Base-by-base conservation (phyloP, 2,888 invertebrate species). In the Tipula vernalis region DNA sequence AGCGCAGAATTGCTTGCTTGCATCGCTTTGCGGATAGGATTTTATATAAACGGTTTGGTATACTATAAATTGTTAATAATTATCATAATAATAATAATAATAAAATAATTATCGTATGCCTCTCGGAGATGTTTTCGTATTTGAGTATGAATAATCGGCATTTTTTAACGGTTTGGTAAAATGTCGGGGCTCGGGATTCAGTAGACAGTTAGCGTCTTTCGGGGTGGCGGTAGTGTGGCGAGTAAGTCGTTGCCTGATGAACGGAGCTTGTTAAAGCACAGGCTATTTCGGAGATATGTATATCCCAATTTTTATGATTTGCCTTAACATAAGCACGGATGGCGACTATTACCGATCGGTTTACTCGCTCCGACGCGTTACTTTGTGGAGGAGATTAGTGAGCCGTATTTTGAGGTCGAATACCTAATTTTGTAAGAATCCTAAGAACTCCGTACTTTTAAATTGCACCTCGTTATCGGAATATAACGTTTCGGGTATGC, bases 281-380 rank as follows among this genome's bases (percentile, higher is more conserved):
- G 0, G 88, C 88, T 8, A 89, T 86, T 41, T 89, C 41, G 1
- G 88, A 86, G n/a, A 90, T 86, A 83, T 89, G 83, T 42, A 85
- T 86, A 86, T 89, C 89, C 89, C 88, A 89, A 5, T 85, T 51
- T 13, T 86, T 86, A 42, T 88, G 88, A 39, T 88, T 87, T 18
- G 87, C 85, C 0, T 71, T 47, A 5, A 89, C 86, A 84, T 88
- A 89, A 0, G 88, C 87, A 13, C 89, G 84, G 5, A 90, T 88
- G 87, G 89, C 89, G 1, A 89, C 89, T 10, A 88, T 89, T 3
- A 90, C 85, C 0, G 88, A 88, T 39, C 88, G 86, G 86, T 90
- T 90, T 0, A 88, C 87, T 0, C 89, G 87, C 87, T 90, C 90
- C 0, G 89, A 89, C n/a, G 89, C 89, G 87, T 90, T 90, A 4